Percentiles rank a stretch among this genome's conserved stretches.
These are phyloP conservation scores for Takifugu flavidus DNA, from an alignment of 2,113 vertebrate genomes.

Conservation along the genomic window DNA sequence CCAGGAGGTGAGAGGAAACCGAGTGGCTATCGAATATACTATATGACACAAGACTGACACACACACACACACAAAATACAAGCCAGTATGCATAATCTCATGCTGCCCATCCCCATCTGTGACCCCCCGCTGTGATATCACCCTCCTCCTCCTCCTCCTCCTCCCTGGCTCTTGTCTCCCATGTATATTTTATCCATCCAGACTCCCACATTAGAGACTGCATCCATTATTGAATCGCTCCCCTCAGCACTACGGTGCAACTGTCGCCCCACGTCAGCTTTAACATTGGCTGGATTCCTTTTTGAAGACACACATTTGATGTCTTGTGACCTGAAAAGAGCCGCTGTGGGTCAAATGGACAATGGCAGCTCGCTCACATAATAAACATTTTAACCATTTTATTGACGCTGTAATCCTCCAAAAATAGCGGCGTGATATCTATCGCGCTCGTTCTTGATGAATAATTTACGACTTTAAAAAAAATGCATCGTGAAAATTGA, in stretches of 20 bases:
- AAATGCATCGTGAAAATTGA: no score
- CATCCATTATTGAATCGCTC: slow-evolving; percentile 74
- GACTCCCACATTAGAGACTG: slow-evolving; percentile 63
- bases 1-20: slow-evolving; percentile 5
- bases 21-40: background rate
- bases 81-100: slow-evolving; percentile 36
- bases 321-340: no score
- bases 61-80: background rate
- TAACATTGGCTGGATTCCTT: slow-evolving; percentile 64
- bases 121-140: slow-evolving; percentile 59
- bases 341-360: no score
- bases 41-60: background rate
- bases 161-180: slow-evolving; percentile 34
- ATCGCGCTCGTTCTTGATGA: no score
- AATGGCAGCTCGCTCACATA: no score
- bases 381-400: no score
- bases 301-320: slow-evolving; percentile 30
- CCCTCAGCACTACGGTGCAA: slow-evolving; percentile 64
- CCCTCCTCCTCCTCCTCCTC: slow-evolving; percentile 5
- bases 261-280: slow-evolving; percentile 70
- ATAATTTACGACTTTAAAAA: no score
- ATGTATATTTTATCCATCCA: slow-evolving; percentile 71
- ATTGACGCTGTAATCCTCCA: no score
- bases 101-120: slow-evolving; percentile 26
- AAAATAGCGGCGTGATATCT: no score